phyloP scores from a whole-genome alignment of 2,113 vertebrate species.

The Halichoerus grypus region DNA sequence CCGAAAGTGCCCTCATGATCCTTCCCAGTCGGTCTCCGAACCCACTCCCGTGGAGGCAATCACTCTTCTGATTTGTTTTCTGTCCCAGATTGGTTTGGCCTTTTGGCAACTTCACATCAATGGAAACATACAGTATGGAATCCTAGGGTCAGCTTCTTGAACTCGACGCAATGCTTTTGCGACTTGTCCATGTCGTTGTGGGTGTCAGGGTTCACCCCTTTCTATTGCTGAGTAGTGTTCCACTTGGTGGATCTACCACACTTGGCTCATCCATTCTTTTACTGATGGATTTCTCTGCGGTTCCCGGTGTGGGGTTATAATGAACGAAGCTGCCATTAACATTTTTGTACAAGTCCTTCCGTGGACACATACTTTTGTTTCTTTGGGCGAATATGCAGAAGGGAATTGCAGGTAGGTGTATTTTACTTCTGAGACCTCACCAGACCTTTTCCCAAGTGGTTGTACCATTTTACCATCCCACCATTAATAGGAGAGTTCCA shows the following conservation, averaged over 20 bases:
- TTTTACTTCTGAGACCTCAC: neutral
- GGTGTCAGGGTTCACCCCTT: neutral
- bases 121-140: no score
- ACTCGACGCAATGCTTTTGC: neutral
- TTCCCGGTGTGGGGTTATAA: neutral
- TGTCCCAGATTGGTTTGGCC: neutral
- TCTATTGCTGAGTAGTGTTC: no score
- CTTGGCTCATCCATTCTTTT: neutral
- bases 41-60: neutral
- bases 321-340: neutral
- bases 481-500: neutral
- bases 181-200: neutral
- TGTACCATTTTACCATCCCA: neutral
- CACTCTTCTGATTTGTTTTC: neutral
- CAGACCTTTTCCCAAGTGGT: neutral
- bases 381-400: neutral
- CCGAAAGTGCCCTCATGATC: neutral
- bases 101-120: neutral
- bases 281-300: neutral
- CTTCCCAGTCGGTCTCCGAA: neutral
- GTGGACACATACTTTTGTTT: neutral
- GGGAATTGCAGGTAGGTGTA: neutral
- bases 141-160: neutral
- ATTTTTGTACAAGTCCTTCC: neutral
- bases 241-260: neutral